Conservation (phyloP, 1,140 invertebrate genomes). For the Bactericera cockerelli region DNA sequence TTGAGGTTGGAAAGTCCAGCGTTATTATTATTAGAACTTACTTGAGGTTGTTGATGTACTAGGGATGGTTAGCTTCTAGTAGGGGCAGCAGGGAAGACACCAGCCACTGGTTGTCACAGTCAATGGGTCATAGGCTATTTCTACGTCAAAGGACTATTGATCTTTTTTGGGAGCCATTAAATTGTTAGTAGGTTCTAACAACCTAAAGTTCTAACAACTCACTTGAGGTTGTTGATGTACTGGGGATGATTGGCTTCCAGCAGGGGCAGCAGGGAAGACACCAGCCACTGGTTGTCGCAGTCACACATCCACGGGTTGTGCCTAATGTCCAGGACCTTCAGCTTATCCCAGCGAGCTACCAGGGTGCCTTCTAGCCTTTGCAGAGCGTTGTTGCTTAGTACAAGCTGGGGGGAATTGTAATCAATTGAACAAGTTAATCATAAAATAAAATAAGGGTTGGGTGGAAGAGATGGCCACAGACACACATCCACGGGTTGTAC, state of each 20-base stretch:
- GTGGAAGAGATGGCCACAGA: too few relatives aligned
- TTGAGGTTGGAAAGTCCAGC: too few relatives aligned
- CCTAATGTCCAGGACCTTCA: conserved; percentile 42
- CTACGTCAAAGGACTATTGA: conserved; percentile 17
- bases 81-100: conserved; percentile 39
- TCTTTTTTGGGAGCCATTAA: too few relatives aligned
- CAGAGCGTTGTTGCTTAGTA: conserved; percentile 49
- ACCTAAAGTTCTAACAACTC: too few relatives aligned
- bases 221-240: conserved; percentile 20
- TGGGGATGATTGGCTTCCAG: conserved; percentile 23
- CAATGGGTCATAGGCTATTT: conserved; percentile 55
- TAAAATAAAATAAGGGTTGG: background rate
- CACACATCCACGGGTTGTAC: too few relatives aligned
- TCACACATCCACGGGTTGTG: conserved; percentile 61
- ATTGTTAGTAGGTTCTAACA: too few relatives aligned
- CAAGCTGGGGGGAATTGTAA: conserved; percentile 34
- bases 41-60: conserved; percentile 18
- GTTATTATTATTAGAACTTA: conserved; percentile 16
- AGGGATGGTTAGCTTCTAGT: conserved; percentile 23
- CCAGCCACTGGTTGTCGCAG: conserved; percentile 53
- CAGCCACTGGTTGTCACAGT: conserved; percentile 55
- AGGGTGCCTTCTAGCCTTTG: conserved; percentile 38
- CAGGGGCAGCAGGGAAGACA: conserved; percentile 38
- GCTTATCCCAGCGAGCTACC: conserved; percentile 44
- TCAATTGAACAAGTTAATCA: conserved; percentile 1